Evolutionary conservation across 2,888 invertebrate genomes (phyloP), one percentile per base, ranked within the genome.

Genomic region (Neoascia interrupta): DNA sequence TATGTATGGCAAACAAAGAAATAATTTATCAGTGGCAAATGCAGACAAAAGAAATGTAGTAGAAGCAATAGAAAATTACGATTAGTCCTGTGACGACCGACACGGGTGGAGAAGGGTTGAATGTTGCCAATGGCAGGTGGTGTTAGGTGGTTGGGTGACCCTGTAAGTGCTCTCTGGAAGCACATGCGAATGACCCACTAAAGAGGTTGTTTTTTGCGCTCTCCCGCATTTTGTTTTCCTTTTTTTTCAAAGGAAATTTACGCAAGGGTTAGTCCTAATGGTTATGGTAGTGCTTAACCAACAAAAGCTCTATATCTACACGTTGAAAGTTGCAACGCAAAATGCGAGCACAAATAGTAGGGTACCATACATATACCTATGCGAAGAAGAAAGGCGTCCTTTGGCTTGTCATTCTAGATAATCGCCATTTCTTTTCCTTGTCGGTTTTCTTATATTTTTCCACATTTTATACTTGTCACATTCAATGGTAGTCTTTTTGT

Each of bases 171-270:
- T 58, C 3, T 13, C 41, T n/a, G n/a, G n/a, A 56, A 56, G 31
- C 75, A 63, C 70, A 76, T 76, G 76, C 76, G 76, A 76, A 76
- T 76, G 76, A 76, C 76, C 76, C 45, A 76, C 51, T 76, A 70
- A 76, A 76, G 53, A 53, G 70, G 58, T 19, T 43, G 28, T 69
- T 58, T 16, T 76, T 70, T 49, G 21, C 54, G 31, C 45, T 16
- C 45, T 23, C 15, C 16, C 13, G 2, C 19, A 31, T 5, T 37
- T 60, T 47, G 51, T 15, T 16, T 13, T 19, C 10, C 34, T 13
- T 49, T 39, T n/a, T 51, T 51, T 34, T 61, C 60, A 56, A 56
- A 61, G 41, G 41, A 41, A 64, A 36, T 47, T 47, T 54, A 76
- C 53, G 75, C 70, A 70, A 70, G 75, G 70, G 75, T 70, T 64